These are phyloP conservation scores for Euthynnus affinis DNA, from an alignment of 2,797 vertebrate species.

Conservation along the genomic window DNA sequence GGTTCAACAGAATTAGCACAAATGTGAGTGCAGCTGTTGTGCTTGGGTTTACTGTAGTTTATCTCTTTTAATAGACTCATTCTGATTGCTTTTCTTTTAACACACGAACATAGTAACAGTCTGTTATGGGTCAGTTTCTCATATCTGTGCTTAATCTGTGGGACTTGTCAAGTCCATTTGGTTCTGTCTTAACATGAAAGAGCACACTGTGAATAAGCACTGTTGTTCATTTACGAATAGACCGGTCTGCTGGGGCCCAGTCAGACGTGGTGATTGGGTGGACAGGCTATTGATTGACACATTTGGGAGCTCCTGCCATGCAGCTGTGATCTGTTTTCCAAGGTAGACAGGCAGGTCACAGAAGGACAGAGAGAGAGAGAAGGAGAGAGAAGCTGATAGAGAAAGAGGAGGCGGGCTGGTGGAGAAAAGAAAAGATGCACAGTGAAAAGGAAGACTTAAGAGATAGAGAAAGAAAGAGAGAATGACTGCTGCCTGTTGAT, in stretches of 20 bases:
- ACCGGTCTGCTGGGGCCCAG: conserved; percentile 49
- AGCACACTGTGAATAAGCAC: conserved; percentile 32
- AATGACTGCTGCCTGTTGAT: conserved; percentile 37
- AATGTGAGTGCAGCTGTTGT: conserved; percentile 40
- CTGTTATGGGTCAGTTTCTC: conserved; percentile 35
- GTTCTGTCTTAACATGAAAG: conserved; percentile 27
- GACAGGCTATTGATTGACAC: conserved; percentile 77
- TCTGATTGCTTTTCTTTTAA: conserved; percentile 8
- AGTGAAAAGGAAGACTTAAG: conserved; percentile 7
- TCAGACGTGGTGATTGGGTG: conserved; percentile 59
- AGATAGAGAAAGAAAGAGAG: conserved; percentile 21
- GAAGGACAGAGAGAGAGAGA: conserved; percentile 2
- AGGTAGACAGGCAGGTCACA: conserved; percentile 47
- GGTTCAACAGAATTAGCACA: conserved; percentile 31
- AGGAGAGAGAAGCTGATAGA: conserved; percentile 20
- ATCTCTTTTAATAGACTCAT: conserved; percentile 23
- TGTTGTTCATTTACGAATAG: conserved; percentile 49
- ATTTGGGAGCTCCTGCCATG: conserved; percentile 62
- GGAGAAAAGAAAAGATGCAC: conserved; percentile 6
- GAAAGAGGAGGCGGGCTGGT: not conserved
- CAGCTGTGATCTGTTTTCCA: conserved; percentile 73
- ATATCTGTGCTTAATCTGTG: conserved; percentile 37
- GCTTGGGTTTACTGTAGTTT: conserved; percentile 8
- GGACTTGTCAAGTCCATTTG: conserved; percentile 45
- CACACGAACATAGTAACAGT: not conserved